Percentiles rank a stretch among this genome's conserved stretches.
Evolutionary conservation across 1,140 invertebrate genomes (phyloP).

Genomic region (Cephus cinctus): DNA sequence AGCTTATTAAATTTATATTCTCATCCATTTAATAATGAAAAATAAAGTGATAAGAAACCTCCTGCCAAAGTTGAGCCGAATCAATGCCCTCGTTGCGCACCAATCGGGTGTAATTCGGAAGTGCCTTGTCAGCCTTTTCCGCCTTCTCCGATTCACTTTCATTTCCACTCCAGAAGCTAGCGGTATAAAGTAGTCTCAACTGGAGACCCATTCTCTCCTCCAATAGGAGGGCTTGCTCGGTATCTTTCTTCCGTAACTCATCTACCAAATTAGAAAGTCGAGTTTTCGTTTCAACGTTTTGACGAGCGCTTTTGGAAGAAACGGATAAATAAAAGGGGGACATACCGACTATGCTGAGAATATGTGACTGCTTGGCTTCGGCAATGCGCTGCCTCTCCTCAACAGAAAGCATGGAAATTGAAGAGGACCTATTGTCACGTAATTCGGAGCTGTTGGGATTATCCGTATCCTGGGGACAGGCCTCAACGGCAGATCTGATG

Average conservation of each 20-base stretch:
- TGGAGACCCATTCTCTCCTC: conserved; percentile 88
- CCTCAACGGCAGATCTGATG: conserved; percentile 71
- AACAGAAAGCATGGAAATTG: conserved; percentile 58
- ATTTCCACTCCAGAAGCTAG: conserved; percentile 50
- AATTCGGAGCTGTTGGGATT: conserved; percentile 52
- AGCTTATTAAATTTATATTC: conserved; percentile 2
- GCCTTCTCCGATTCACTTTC: conserved; percentile 40
- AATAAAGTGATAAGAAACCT: conserved; percentile 26
- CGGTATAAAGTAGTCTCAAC: conserved; percentile 71
- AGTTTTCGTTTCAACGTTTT: background rate
- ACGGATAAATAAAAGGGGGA: conserved; percentile 13
- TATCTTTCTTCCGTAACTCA: conserved; percentile 80
- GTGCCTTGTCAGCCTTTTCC: conserved; percentile 38
- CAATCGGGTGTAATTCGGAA: conserved; percentile 46
- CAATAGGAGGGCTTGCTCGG: conserved; percentile 78
- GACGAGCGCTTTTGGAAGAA: background rate
- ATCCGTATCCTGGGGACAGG: conserved; percentile 66
- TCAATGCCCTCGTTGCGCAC: conserved; percentile 44
- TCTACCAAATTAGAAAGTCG: conserved; percentile 46
- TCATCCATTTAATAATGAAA: conserved; percentile 2
- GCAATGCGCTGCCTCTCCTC: conserved; percentile 72
- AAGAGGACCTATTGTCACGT: conserved; percentile 41
- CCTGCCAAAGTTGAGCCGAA: conserved; percentile 44
- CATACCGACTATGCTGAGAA: conserved; percentile 70
- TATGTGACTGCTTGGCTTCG: conserved; percentile 71